phyloP scores from a whole-genome alignment of 1,140 invertebrate species.

The Penaeus chinensis region DNA sequence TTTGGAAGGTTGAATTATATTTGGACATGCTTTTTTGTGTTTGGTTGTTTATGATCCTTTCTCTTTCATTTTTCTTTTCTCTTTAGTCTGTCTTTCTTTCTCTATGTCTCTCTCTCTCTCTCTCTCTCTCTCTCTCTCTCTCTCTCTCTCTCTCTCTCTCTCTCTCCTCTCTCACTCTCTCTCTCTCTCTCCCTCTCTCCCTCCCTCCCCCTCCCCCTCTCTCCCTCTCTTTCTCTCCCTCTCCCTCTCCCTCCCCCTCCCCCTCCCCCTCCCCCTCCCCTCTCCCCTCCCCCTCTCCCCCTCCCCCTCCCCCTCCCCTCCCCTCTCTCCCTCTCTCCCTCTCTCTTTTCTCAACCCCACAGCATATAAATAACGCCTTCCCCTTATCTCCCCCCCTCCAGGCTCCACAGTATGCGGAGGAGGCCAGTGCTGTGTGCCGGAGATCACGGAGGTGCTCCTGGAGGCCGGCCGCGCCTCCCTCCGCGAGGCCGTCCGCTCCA shows the following conservation, averaged over 20 bases:
- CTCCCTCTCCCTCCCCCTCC: background rate
- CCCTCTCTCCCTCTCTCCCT: background rate
- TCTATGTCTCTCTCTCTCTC: background rate
- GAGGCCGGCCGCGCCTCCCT: conserved; percentile 31
- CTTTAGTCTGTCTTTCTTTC: background rate
- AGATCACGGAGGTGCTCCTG: conserved; percentile 27
- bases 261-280: background rate
- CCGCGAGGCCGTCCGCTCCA: conserved; percentile 8
- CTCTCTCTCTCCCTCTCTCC: background rate
- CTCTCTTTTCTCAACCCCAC: background rate
- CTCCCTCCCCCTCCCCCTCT: background rate
- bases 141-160: conserved; percentile 5
- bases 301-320: background rate
- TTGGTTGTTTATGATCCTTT: background rate
- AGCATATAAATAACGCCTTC: no score
- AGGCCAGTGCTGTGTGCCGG: conserved; percentile 32
- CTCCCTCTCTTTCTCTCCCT: background rate
- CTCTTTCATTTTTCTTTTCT: background rate
- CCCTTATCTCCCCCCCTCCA: background rate
- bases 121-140: background rate
- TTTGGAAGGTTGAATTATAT: no score
- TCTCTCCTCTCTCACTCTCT: background rate
- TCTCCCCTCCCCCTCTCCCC: background rate
- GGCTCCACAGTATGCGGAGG: conserved; percentile 35
- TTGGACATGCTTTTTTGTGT: no score